phyloP scores from a whole-genome alignment of 2,888 invertebrate species.

The Catotricha subobsoleta region DNA sequence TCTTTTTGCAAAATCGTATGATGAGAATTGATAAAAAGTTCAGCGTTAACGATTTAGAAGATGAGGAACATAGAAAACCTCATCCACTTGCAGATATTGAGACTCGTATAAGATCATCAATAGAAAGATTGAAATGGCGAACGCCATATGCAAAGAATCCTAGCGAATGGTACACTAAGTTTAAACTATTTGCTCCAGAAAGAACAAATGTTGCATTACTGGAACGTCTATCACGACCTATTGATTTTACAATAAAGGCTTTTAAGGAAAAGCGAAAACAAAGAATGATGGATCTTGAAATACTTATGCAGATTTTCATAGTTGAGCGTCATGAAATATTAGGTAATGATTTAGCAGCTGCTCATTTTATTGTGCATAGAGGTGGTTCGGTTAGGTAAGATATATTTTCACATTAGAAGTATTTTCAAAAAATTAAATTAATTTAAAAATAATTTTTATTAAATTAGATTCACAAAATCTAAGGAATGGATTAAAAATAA shows the following conservation, averaged over 20 bases:
- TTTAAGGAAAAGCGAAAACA: slow-evolving; percentile 39
- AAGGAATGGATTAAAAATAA: slow-evolving; percentile 40
- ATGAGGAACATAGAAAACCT: too few relatives aligned
- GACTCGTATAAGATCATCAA: slow-evolving; percentile 20
- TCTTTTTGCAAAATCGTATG: too few relatives aligned
- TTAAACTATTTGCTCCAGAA: slow-evolving; percentile 38
- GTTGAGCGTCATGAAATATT: slow-evolving; percentile 39
- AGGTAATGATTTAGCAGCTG: slow-evolving; percentile 68
- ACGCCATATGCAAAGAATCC: slow-evolving; percentile 39
- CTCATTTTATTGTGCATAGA: slow-evolving; percentile 64
- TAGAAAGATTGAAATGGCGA: slow-evolving; percentile 41
- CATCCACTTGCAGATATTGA: slow-evolving; percentile 11
- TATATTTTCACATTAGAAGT: not conserved
- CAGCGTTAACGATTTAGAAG: too few relatives aligned
- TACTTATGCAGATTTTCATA: slow-evolving; percentile 40
- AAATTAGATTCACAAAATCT: slow-evolving; percentile 31
- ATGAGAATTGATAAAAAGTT: too few relatives aligned
- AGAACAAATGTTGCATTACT: slow-evolving; percentile 31
- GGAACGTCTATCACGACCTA: slow-evolving; percentile 30
- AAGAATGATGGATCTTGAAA: slow-evolving; percentile 32
- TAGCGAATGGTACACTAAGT: slow-evolving; percentile 37
- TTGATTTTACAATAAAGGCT: slow-evolving; percentile 32
- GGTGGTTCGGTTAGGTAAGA: slow-evolving; percentile 51
- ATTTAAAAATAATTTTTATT: slow-evolving; percentile 18
- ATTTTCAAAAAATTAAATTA: not conserved